Percentiles rank a stretch among this genome's conserved stretches.
phyloP scores from a whole-genome alignment of 35 echinoderm and acorn worm species.

The Acanthaster planci region DNA sequence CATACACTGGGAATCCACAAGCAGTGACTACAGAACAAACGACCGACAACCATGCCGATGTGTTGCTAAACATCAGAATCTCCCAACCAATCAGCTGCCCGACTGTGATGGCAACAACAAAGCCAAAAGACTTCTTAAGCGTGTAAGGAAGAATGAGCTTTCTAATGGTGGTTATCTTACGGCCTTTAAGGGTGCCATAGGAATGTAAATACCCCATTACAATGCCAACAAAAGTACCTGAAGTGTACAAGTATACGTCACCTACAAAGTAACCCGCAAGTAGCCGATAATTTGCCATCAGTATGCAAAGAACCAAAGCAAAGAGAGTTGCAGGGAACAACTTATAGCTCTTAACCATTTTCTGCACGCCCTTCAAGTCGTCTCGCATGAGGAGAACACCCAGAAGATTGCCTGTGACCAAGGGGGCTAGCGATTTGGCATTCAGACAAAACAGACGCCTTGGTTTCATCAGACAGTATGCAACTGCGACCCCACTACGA shows the following conservation, averaged over 20 bases:
- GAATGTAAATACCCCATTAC: neutral
- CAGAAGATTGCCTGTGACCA: neutral
- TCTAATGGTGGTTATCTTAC: neutral
- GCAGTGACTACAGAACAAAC: neutral
- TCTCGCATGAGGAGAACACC: neutral
- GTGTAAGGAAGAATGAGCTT: neutral
- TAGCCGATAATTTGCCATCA: neutral
- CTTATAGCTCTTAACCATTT: neutral
- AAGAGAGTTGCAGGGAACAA: neutral
- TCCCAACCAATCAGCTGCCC: conserved; percentile 25
- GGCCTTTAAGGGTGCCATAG: neutral
- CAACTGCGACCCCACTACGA: conserved; percentile 17
- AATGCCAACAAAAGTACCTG: neutral
- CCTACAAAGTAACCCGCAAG: neutral
- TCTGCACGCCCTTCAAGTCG: neutral
- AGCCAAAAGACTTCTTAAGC: conserved; percentile 21
- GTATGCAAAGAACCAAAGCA: neutral
- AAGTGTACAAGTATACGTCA: neutral
- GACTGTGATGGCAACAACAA: conserved; percentile 9
- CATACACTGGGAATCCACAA: neutral
- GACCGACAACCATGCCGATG: neutral
- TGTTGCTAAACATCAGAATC: neutral
- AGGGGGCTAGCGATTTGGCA: neutral
- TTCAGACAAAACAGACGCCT: neutral
- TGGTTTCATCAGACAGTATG: neutral